Conservation (phyloP, 1,140 invertebrate species). For the Zaprionus nigranus region DNA sequence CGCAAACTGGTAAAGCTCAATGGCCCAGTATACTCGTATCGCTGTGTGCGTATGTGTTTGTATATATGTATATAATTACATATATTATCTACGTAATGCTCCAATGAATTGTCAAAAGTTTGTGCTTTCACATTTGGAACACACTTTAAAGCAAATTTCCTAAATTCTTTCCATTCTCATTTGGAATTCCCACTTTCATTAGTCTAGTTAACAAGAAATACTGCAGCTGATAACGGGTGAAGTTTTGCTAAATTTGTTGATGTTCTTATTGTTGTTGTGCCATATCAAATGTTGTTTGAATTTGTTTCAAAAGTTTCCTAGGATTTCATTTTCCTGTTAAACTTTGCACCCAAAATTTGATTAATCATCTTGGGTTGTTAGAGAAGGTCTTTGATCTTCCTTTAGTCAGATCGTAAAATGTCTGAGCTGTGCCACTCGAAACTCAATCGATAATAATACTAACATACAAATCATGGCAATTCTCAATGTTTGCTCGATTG, state of each 20-base stretch:
- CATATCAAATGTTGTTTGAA: conserved; percentile 1
- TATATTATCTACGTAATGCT: conserved; percentile 60
- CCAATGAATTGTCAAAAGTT: conserved; percentile 50
- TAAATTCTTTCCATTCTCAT: conserved; percentile 12
- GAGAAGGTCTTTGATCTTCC: conserved; percentile 6
- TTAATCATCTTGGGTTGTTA: too few relatives aligned
- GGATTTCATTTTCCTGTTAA: neutral
- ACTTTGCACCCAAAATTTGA: conserved; percentile 1
- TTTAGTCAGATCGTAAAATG: neutral
- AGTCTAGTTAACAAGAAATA: conserved; percentile 21
- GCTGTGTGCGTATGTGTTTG: neutral
- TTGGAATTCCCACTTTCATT: neutral
- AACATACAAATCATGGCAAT: too few relatives aligned
- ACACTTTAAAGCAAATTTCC: neutral
- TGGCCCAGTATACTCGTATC: neutral
- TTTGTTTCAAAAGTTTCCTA: neutral
- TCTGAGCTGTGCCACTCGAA: neutral
- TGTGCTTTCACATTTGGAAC: conserved; percentile 46
- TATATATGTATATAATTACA: neutral
- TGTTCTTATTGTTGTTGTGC: neutral
- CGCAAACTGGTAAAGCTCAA: conserved; percentile 17
- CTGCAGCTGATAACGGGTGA: conserved; percentile 18
- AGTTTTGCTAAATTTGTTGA: neutral
- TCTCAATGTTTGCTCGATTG: too few relatives aligned
- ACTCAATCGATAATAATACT: neutral